These are phyloP conservation scores for Trachelus troglodyta DNA, from an alignment of 2,888 invertebrate species.

Conservation along the genomic window DNA sequence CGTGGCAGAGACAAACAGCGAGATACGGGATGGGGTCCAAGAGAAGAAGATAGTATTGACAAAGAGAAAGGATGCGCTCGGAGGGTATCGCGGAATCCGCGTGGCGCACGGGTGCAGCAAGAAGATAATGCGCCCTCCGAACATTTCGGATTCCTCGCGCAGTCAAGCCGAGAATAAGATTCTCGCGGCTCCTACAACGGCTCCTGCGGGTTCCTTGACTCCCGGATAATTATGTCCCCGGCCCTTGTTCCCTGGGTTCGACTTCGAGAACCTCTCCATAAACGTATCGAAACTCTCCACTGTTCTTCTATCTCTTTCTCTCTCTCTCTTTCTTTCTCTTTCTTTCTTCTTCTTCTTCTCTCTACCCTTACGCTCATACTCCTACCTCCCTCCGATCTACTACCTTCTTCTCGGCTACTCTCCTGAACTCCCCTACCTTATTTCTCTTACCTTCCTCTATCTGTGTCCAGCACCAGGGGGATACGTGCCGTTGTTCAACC, in stretches of 20 bases:
- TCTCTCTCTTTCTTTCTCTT: neutral
- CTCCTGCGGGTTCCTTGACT: constrained; percentile 34
- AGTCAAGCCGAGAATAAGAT: constrained; percentile 40
- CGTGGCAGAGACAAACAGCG: neutral
- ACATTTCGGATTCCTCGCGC: constrained; percentile 47
- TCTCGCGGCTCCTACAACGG: constrained; percentile 21
- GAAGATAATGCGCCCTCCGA: constrained; percentile 47
- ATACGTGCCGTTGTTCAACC: constrained; percentile 33
- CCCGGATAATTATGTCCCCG: constrained; percentile 44
- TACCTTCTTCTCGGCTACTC: neutral
- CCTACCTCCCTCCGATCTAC: constrained; percentile 13
- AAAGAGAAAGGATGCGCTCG: constrained; percentile 1
- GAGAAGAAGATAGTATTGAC: neutral
- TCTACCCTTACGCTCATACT: constrained; percentile 12
- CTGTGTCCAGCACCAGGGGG: constrained; percentile 5
- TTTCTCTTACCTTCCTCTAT: constrained; percentile 18
- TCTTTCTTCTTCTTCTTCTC: constrained; percentile 15
- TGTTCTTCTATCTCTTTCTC: constrained; percentile 9
- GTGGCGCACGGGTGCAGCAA: constrained; percentile 38
- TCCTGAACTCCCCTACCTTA: constrained; percentile 8
- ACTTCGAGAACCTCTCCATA: constrained; percentile 34
- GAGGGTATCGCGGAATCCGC: constrained; percentile 39
- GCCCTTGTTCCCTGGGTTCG: constrained; percentile 32
- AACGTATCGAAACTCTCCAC: constrained; percentile 36
- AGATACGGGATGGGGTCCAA: neutral